phyloP scores from a whole-genome alignment of 1,140 invertebrate genomes.

The Chironomus tepperi region DNA sequence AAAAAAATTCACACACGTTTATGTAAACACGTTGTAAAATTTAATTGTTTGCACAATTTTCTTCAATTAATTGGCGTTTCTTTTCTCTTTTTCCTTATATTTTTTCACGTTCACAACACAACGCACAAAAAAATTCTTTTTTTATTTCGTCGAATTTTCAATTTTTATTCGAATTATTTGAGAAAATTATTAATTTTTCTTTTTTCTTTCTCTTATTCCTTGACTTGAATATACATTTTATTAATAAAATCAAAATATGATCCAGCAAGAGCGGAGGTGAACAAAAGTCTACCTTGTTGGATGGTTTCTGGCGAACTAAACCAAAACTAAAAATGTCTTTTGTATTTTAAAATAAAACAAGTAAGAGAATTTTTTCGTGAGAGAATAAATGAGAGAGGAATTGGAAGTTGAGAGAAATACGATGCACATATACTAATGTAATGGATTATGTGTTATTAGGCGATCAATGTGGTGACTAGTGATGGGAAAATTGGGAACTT shows the following conservation, averaged over 20 bases:
- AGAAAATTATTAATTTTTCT: background rate
- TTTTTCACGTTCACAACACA: background rate
- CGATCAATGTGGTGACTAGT: background rate
- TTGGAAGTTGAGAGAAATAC: background rate
- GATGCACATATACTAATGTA: background rate
- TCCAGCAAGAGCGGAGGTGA: background rate
- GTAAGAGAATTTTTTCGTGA: background rate
- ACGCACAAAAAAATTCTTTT: background rate
- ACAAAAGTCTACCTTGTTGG: background rate
- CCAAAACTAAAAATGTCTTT: constrained; percentile 3
- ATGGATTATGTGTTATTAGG: background rate
- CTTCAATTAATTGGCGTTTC: constrained; percentile 3
- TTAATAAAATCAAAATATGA: background rate
- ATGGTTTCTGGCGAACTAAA: background rate
- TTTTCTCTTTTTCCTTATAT: background rate
- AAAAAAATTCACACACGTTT: background rate
- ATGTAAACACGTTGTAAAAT: constrained; percentile 24
- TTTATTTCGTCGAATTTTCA: background rate
- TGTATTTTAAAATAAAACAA: background rate
- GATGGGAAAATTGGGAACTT: too few relatives aligned
- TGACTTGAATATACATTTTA: background rate
- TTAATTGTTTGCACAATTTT: constrained; percentile 24
- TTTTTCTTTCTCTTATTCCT: background rate
- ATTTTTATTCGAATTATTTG: background rate
- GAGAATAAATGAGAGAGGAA: background rate